Evolutionary conservation across 1,140 invertebrate species (phyloP), one percentile per base, ranked within the genome.

Genomic region (Ephestia elutella): DNA sequence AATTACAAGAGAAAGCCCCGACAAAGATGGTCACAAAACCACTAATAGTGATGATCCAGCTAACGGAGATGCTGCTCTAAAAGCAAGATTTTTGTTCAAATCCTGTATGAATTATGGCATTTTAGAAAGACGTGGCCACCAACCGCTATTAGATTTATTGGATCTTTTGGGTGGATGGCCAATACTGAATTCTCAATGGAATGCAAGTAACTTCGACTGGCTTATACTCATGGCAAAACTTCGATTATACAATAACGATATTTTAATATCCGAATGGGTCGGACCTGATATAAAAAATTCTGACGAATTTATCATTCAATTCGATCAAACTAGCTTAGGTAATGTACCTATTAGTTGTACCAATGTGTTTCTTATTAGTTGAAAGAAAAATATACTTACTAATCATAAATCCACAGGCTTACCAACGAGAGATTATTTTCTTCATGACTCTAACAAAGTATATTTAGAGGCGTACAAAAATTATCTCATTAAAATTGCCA

Each of bases 221-320:
- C 88, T 96, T 4, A 90, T 92, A 38, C 80, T 96, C 53, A 92
- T 96, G 68, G 94, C 93, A 4, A 92, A 93, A 55, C 77, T 98
- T 9, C 89, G 95, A 49, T 87, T 95, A 5, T 96, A 93, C 69
- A 96, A 97, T 82, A 96, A 96, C 65, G 94, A 96, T 66, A 93
- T 95, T 49, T 84, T 97, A 0, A 92, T 96, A 63, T 92, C 94
- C 0, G 92, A 96, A 76, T 96, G 94, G 93, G 93, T 97, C 49
- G 95, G 94, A 11, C 94, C 96, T 0, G 96, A 98, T 77, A 95
- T 96, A 20, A 96, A 96, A 75, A 96, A 97, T 86, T 96, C 96
- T 0, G 92, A 95, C 67, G 91, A 93, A 72, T 95, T 96, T 80
- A 92, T 97, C 1, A 95, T 97, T 66, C 95, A 97, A 87, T 92